A percentile compares a stretch with the other conserved stretches of the same genome.
Evolutionary conservation across 2,113 vertebrate species (phyloP).

Genomic region (Muscicapa adusta): DNA sequence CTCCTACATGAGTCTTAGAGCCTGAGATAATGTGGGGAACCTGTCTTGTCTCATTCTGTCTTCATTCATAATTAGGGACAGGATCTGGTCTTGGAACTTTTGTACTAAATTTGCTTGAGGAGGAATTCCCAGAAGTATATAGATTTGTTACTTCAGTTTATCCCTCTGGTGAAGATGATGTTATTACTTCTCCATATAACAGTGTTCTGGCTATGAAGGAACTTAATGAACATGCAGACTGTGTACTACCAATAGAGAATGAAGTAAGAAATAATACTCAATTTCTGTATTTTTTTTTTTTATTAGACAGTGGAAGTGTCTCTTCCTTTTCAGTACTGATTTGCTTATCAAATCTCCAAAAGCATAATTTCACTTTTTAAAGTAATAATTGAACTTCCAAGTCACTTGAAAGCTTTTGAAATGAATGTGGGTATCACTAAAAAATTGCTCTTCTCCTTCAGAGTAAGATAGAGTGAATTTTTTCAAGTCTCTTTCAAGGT

Average conservation of each 20-base stretch:
- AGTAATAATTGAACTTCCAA: not conserved
- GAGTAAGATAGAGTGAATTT: not conserved
- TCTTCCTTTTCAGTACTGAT: not conserved
- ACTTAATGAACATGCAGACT: slow-evolving; percentile 92
- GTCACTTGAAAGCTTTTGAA: not conserved
- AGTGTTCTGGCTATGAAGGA: slow-evolving; percentile 93
- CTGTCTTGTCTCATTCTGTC: not conserved
- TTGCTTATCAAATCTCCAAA: not conserved
- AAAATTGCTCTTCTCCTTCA: not conserved
- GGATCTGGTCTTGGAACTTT: slow-evolving; percentile 94
- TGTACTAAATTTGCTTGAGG: slow-evolving; percentile 87
- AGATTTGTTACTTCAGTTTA: slow-evolving; percentile 90
- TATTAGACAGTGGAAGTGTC: not conserved
- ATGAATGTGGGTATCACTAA: not conserved
- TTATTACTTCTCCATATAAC: slow-evolving; percentile 97
- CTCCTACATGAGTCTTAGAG: not conserved
- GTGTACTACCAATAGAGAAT: slow-evolving; percentile 93
- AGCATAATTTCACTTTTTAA: not conserved
- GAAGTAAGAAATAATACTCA: slow-evolving; percentile 76
- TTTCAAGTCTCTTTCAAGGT: not conserved
- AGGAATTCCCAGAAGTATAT: slow-evolving; percentile 94
- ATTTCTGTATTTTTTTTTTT: not conserved
- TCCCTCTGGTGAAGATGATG: slow-evolving; percentile 92
- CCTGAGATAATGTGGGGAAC: not conserved
- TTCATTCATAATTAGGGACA: slow-evolving; percentile 78